Evolutionary conservation across 2,888 invertebrate species (phyloP).

Genomic region (Napeogenes inachia): DNA sequence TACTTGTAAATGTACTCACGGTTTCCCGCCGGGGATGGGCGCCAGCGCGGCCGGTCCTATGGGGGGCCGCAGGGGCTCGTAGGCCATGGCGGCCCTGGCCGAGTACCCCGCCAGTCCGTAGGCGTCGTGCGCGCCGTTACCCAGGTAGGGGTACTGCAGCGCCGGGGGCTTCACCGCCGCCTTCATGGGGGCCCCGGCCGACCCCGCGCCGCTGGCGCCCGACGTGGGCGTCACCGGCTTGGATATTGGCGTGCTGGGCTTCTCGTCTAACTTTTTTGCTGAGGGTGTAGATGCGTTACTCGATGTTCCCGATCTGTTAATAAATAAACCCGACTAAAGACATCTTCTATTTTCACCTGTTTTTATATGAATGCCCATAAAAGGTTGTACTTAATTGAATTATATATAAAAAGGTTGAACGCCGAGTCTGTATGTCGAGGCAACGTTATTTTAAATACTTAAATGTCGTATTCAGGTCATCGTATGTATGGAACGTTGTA

Average conservation of each 20-base stretch:
- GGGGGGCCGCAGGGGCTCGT: conserved; percentile 71
- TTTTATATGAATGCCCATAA: background rate
- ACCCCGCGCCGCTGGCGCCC: conserved; percentile 78
- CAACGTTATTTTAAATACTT: conserved; percentile 10
- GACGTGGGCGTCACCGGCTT: conserved; percentile 93
- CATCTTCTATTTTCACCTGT: no score
- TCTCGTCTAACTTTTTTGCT: conserved; percentile 91
- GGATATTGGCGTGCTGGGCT: conserved; percentile 93
- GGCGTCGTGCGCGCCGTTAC: conserved; percentile 71
- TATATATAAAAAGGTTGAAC: conserved; percentile 12
- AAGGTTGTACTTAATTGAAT: conserved; percentile 12
- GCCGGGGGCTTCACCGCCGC: conserved; percentile 79
- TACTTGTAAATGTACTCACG: conserved; percentile 79
- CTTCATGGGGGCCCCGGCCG: conserved; percentile 75
- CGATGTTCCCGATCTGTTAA: conserved; percentile 86
- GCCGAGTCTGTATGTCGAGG: conserved; percentile 4
- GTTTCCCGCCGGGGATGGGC: conserved; percentile 88
- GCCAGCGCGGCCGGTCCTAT: conserved; percentile 78
- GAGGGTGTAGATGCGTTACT: conserved; percentile 95
- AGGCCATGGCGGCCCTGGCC: conserved; percentile 70
- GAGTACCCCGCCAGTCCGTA: conserved; percentile 73
- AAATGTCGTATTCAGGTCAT: conserved; percentile 16
- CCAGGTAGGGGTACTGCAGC: conserved; percentile 80
- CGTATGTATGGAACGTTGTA: conserved; percentile 4
- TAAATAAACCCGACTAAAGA: background rate